Evolutionary conservation across 1,140 invertebrate genomes (phyloP).

Genomic region (Trichogramma pretiosum): DNA sequence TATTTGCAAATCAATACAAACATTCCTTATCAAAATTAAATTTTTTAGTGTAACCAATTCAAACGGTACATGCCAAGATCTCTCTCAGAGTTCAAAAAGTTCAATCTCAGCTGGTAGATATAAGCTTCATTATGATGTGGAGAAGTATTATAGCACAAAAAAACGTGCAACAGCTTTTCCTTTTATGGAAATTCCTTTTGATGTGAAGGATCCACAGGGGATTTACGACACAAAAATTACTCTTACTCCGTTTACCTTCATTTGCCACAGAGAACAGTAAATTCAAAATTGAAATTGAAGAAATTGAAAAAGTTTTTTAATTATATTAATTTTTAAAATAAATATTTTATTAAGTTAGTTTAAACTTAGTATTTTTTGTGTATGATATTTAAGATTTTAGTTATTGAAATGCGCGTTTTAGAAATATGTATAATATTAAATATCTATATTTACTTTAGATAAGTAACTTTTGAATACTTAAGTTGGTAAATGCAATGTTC

Average conservation of each 20-base stretch:
- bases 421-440: too few relatives aligned
- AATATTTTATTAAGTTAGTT: background rate
- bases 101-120: constrained; percentile 59
- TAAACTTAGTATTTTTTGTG: background rate
- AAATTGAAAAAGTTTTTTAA: background rate
- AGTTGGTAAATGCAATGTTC: too few relatives aligned
- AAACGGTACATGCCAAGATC: constrained; percentile 57
- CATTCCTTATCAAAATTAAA: constrained; percentile 1
- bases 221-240: constrained; percentile 76
- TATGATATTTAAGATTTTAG: too few relatives aligned
- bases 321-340: background rate
- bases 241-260: constrained; percentile 69
- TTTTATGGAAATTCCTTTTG: constrained; percentile 70
- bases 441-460: too few relatives aligned
- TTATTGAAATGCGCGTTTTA: too few relatives aligned
- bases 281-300: too few relatives aligned
- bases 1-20: constrained; percentile 2
- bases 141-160: constrained; percentile 57
- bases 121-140: constrained; percentile 67
- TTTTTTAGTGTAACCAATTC: constrained; percentile 51
- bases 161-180: constrained; percentile 62
- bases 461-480: too few relatives aligned
- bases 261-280: too few relatives aligned
- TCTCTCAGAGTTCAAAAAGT: constrained; percentile 48
- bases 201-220: constrained; percentile 54